Evolutionary conservation across 1,140 invertebrate genomes (phyloP).

Genomic region (Tetragonula clypearis): DNA sequence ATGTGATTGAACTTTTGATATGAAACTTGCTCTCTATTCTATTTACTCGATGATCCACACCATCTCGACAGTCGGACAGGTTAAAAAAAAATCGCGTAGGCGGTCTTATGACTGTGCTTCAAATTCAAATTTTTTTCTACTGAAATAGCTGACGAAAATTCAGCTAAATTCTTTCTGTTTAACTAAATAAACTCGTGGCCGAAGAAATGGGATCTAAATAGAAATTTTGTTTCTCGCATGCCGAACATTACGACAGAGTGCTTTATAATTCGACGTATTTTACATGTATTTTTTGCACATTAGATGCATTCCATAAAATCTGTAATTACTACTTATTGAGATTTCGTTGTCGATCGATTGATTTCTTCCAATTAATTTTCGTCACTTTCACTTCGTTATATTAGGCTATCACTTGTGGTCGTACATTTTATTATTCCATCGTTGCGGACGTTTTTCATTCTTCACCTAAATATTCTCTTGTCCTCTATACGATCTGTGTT

Average conservation of each 20-base stretch:
- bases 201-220: background rate
- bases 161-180: no score
- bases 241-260: background rate
- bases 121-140: background rate
- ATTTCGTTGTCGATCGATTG: no score
- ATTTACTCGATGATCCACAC: background rate
- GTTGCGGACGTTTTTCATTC: rapidly evolving
- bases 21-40: background rate
- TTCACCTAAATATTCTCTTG: background rate
- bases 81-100: background rate
- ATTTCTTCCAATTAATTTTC: background rate
- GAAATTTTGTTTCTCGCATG: background rate
- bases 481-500: background rate
- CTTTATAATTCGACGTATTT: background rate
- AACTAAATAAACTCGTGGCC: background rate
- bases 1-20: background rate
- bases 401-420: background rate
- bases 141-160: no score
- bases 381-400: no score
- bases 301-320: background rate
- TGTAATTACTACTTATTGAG: background rate
- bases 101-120: background rate
- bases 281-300: background rate
- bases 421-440: background rate
- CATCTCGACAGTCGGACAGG: background rate